These are phyloP conservation scores for Nyctibius grandis DNA, from an alignment of 2,797 vertebrate genomes.

Conservation along the genomic window DNA sequence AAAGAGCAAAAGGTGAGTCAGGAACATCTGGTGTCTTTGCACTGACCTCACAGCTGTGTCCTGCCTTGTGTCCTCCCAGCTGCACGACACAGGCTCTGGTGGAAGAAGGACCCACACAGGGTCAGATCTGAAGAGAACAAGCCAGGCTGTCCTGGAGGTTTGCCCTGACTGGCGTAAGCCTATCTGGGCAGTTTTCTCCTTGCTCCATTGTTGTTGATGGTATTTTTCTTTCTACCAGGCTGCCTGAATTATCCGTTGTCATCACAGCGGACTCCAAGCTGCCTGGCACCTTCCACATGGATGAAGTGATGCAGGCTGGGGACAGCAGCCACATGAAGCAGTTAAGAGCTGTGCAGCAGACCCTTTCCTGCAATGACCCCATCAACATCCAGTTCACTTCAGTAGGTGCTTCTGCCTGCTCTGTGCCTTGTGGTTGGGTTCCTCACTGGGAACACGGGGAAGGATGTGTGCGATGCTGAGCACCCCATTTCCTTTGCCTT, in stretches of 20 bases:
- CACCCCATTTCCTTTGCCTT: neutral
- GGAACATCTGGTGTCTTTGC: neutral
- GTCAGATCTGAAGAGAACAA: neutral
- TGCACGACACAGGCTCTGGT: neutral
- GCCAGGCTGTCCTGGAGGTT: neutral
- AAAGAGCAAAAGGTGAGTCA: conserved; percentile 83
- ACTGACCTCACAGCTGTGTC: neutral
- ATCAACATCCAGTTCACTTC: conserved; percentile 95
- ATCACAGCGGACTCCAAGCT: conserved; percentile 80
- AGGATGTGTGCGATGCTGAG: neutral
- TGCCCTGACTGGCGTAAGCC: rapidly evolving
- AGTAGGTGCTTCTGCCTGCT: conserved; percentile 65
- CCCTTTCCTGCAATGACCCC: conserved; percentile 80
- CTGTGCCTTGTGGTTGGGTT: neutral
- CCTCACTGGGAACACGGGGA: rapidly evolving
- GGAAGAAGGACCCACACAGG: neutral
- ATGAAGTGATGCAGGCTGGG: conserved; percentile 84
- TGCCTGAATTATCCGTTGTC: conserved; percentile 83
- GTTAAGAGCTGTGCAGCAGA: conserved; percentile 76
- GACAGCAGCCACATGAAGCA: conserved; percentile 72
- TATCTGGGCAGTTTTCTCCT: neutral
- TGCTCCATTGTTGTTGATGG: neutral
- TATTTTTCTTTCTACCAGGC: conserved; percentile 62
- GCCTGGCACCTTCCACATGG: conserved; percentile 81
- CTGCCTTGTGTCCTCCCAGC: neutral